Evolutionary conservation across 1,140 invertebrate genomes (phyloP).

Genomic region (Heliconius hewitsoni): DNA sequence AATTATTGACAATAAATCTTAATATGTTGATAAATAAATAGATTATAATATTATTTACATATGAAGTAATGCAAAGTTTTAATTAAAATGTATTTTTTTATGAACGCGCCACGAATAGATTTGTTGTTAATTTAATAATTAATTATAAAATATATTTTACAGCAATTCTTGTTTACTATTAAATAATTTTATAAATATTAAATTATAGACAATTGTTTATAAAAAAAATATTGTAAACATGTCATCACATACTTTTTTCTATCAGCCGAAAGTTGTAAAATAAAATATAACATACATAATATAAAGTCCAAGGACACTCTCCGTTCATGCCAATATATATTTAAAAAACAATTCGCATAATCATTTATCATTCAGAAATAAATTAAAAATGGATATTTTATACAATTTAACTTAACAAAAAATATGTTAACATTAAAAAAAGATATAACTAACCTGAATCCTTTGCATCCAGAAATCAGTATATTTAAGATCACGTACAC

Average conservation of each 20-base stretch:
- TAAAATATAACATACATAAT: too few species aligned
- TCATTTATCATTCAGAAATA: conserved; percentile 36
- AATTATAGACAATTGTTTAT: too few species aligned
- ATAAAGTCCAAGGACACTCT: too few species aligned
- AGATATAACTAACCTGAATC: conserved; percentile 46
- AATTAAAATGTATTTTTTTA: background rate
- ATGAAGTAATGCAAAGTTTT: background rate
- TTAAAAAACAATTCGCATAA: too few species aligned
- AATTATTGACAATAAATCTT: too few species aligned
- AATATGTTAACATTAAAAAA: background rate
- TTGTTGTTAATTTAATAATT: background rate
- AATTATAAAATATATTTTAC: background rate
- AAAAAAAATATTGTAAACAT: background rate
- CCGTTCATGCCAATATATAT: too few species aligned
- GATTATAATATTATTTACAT: background rate
- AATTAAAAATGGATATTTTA: conserved; percentile 46
- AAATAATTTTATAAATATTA: too few species aligned
- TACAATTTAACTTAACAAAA: background rate
- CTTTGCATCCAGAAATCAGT: conserved; percentile 51
- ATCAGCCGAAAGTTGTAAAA: too few species aligned
- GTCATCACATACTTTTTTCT: conserved; percentile 17
- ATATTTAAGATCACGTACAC: conserved; percentile 50
- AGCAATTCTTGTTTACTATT: background rate
- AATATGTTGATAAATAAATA: background rate
- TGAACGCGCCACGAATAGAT: background rate